Percentiles rank a stretch among this genome's conserved stretches.
phyloP scores from a whole-genome alignment of 2,797 vertebrate species.

The Petrocephalus schoutedeni region DNA sequence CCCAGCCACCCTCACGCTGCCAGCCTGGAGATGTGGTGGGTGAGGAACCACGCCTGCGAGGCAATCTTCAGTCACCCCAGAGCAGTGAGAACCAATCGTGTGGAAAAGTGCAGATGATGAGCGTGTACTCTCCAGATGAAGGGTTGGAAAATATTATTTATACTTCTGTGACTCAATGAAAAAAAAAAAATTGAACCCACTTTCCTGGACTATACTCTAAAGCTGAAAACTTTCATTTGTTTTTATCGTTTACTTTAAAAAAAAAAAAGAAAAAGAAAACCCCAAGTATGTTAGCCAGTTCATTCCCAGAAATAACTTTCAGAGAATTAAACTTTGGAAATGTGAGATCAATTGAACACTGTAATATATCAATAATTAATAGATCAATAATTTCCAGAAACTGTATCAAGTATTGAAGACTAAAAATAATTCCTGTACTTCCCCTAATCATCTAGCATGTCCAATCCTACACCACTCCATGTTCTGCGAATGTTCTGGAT shows the following conservation, averaged over 20 bases:
- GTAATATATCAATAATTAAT: neutral
- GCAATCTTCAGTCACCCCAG: neutral
- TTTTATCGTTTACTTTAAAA: too few relatives aligned
- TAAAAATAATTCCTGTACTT: neutral
- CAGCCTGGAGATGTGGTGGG: neutral
- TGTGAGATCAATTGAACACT: neutral
- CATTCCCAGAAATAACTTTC: neutral
- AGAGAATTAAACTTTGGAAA: neutral
- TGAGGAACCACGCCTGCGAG: neutral
- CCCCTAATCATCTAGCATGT: neutral
- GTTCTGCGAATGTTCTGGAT: neutral
- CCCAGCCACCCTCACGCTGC: neutral
- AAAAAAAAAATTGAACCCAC: neutral
- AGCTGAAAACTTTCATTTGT: neutral
- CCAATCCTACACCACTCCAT: neutral
- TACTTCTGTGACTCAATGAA: neutral
- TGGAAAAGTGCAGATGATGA: neutral
- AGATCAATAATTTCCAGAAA: neutral
- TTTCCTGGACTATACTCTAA: neutral
- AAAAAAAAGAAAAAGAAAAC: too few relatives aligned
- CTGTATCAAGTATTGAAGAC: neutral
- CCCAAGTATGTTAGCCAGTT: neutral
- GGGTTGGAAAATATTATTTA: neutral
- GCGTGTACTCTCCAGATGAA: neutral
- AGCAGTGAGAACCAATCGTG: neutral